Evolutionary conservation across 1,140 invertebrate species (phyloP), one percentile per base, ranked within the genome.

Genomic region (Bombyx mandarina): DNA sequence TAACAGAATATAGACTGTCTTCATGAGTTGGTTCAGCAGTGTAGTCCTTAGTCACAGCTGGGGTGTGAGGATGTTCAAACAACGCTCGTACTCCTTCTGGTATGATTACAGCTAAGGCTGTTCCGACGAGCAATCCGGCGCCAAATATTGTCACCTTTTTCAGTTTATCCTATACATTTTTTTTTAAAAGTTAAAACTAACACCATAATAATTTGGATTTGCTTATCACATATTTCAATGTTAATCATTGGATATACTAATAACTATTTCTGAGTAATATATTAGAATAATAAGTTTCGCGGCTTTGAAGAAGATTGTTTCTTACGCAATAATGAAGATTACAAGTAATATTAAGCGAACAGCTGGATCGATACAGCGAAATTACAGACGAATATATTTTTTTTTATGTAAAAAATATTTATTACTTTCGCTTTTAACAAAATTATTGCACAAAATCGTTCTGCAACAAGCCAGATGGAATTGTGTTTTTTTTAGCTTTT

Each of bases 101-200:
- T 72, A 99, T 99, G 51, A 99, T 99, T 1, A 99, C 98, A 59
- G 97, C 95, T 52, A 99, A 84, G 0, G 98, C 98, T 57, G 98
- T 99, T 4, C 98, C 98, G 48, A 99, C 97, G n/a, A 99, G 89
- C 7, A 99, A 89, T 35, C 98, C 98, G 52, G 98, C 98, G 52
- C 98, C 98, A 51, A 99, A 92, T 44, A 99, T 93, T 22, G 97
- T 99, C 43, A 99, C 93, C 70, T 97, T 90, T 77, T 98, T 94
- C 26, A 99, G 88, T 88, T 98, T 99, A 57, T 97, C 95, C 97
- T 99, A 79, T 56, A 92, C 26, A 5, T 35, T 35, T 35, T 35
- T 35, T 35, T 35, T 35, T 35, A 35, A 35, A 3, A 3, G 26
- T 35, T 35, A 35, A 35, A 35, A 35, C 26, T 5, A 35, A 35